These are phyloP conservation scores for Aporrectodea caliginosa DNA, from an alignment of 1,140 invertebrate genomes.

Conservation along the genomic window DNA sequence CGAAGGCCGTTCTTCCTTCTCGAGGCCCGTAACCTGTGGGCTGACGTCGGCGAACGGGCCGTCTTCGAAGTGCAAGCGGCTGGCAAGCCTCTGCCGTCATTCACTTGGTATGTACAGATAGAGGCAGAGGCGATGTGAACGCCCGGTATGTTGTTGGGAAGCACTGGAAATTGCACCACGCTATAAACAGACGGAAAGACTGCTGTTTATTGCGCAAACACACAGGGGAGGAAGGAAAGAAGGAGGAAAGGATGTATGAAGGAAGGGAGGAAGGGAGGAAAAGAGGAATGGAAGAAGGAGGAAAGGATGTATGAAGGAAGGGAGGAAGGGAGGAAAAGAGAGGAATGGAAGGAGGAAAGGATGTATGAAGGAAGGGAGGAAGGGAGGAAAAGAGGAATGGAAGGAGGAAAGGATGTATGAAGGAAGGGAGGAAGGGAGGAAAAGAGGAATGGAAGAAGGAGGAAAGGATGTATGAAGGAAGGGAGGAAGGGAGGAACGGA, in stretches of 20 bases:
- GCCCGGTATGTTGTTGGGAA: no score
- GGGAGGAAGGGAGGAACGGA: no score
- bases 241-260: no score
- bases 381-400: background rate
- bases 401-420: background rate
- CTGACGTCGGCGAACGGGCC: conserved; percentile 44
- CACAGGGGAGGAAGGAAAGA: no score
- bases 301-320: no score
- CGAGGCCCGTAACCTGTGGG: conserved; percentile 15
- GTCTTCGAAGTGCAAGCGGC: conserved; percentile 44
- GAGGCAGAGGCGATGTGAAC: no score
- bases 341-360: background rate
- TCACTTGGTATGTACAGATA: conserved; percentile 49
- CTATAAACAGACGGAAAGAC: no score
- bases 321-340: background rate
- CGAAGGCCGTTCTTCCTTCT: conserved; percentile 20
- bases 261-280: no score
- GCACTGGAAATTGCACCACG: no score
- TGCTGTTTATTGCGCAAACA: no score
- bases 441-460: background rate
- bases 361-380: background rate
- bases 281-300: no score
- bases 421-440: background rate
- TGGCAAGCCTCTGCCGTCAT: conserved; percentile 47
- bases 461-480: background rate